Percentiles rank a stretch among this genome's conserved stretches.
These are phyloP conservation scores for Parazoanthus atlanticus DNA, from an alignment of 92 coral and sea anemone genomes.

Conservation along the genomic window DNA sequence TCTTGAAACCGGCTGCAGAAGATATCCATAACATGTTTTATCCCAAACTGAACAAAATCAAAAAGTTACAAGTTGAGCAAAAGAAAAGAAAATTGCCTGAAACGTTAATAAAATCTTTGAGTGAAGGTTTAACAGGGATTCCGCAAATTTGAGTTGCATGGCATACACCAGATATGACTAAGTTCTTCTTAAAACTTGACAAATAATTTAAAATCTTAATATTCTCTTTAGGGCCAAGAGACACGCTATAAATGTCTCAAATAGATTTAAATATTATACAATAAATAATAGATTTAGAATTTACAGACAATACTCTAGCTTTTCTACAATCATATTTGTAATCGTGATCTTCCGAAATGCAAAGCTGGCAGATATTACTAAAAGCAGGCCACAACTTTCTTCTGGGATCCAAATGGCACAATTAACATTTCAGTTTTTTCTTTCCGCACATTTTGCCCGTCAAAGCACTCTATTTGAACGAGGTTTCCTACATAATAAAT, in stretches of 20 bases:
- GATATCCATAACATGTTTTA: background rate
- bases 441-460: background rate
- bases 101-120: too few species aligned
- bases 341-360: background rate
- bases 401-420: background rate
- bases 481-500: background rate
- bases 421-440: background rate
- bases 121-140: too few species aligned
- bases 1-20: background rate
- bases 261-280: background rate
- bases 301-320: background rate
- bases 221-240: background rate
- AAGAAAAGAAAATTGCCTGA: background rate
- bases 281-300: slow-evolving; percentile 12
- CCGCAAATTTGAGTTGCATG: background rate
- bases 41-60: background rate
- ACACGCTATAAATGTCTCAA: background rate
- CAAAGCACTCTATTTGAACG: background rate
- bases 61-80: background rate
- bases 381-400: background rate
- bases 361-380: background rate
- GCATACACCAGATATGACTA: background rate
- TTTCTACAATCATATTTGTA: background rate
- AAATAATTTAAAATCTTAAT: too few species aligned
- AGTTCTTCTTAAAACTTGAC: too few species aligned